Evolutionary conservation across 2,797 vertebrate species (phyloP).

Genomic region (Spea hammondii): DNA sequence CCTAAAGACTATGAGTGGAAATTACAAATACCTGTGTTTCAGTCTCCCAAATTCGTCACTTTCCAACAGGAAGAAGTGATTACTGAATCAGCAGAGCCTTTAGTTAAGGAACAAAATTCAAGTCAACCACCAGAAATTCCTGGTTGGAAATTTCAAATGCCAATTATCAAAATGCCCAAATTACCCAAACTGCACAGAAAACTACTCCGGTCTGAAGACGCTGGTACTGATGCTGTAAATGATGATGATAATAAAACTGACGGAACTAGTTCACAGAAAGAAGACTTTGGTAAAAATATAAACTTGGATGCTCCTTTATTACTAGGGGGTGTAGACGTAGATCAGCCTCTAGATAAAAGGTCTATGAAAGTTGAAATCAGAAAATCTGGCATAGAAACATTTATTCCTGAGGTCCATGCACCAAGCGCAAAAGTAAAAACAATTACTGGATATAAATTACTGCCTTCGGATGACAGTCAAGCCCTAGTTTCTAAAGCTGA

Average conservation of each 20-base stretch:
- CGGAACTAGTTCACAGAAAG: slow-evolving; percentile 34
- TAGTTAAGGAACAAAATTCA: slow-evolving; percentile 31
- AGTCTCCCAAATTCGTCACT: slow-evolving; percentile 32
- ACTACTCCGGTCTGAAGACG: slow-evolving; percentile 27
- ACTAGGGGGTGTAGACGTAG: neutral
- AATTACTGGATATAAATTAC: neutral
- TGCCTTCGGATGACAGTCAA: neutral
- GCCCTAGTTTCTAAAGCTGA: neutral
- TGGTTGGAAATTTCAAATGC: slow-evolving; percentile 41
- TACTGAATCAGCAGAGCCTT: slow-evolving; percentile 7
- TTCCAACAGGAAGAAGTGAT: slow-evolving; percentile 29
- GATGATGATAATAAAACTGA: slow-evolving; percentile 19
- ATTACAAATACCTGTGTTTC: slow-evolving; percentile 33
- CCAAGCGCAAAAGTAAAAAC: too few species aligned
- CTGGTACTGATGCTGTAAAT: neutral
- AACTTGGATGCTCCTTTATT: neutral
- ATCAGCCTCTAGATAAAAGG: neutral
- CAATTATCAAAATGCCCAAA: slow-evolving; percentile 40
- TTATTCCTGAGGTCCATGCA: neutral
- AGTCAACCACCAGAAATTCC: slow-evolving; percentile 10
- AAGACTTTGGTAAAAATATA: slow-evolving; percentile 8
- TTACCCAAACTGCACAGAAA: slow-evolving; percentile 11
- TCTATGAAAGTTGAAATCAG: neutral
- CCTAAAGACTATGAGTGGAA: neutral
- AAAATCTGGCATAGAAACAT: slow-evolving; percentile 6